A percentile compares a stretch with the other conserved stretches of the same genome.
Conservation (phyloP, 2,113 vertebrate genomes). For the Fulica atra region DNA sequence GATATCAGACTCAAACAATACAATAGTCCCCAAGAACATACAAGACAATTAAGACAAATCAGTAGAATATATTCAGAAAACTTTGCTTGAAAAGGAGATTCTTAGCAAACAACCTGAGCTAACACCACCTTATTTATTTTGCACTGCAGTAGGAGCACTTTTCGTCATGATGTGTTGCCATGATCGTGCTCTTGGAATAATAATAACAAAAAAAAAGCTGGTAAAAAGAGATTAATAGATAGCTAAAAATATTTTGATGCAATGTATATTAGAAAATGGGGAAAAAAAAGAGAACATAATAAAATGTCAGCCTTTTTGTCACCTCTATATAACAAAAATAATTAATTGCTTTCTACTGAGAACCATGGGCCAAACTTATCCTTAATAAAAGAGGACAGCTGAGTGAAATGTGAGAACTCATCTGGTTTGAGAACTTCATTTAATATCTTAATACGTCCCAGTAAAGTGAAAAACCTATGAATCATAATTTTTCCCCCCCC, state of each 20-base stretch:
- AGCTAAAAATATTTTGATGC: neutral
- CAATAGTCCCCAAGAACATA: neutral
- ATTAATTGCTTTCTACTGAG: neutral
- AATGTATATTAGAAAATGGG: neutral
- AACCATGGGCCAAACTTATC: neutral
- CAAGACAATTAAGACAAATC: neutral
- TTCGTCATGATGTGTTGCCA: neutral
- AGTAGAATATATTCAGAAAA: neutral
- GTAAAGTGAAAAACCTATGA: neutral
- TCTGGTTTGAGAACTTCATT: neutral
- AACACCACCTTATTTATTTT: neutral
- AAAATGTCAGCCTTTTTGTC: neutral
- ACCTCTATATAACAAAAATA: neutral
- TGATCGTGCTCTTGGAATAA: neutral
- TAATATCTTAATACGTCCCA: neutral
- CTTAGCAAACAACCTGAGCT: neutral
- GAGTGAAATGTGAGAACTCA: neutral
- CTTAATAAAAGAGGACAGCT: neutral
- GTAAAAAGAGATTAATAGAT: neutral
- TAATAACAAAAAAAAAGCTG: neutral
- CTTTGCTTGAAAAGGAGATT: neutral
- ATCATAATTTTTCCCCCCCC: fast-evolving
- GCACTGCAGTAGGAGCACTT: neutral
- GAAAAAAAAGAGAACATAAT: neutral
- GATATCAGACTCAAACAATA: neutral